Evolutionary conservation across 2,888 invertebrate species (phyloP), one percentile per base, ranked within the genome.

Genomic region (Cephus sareptanus): DNA sequence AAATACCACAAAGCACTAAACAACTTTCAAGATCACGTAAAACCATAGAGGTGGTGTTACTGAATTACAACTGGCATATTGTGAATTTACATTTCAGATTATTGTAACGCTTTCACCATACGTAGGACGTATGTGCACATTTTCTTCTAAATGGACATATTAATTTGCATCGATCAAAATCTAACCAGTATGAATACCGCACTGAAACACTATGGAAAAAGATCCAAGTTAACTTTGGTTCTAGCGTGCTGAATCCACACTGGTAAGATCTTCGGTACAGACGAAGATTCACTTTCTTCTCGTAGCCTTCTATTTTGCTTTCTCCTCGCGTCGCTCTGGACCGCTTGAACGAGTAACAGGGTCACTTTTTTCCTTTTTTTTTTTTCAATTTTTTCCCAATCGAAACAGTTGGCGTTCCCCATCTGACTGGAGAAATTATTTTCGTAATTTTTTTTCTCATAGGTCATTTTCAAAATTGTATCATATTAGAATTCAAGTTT

Each of bases 271-370:
- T 56, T 23, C 0, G 56, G 30, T 71, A 71, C 9, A 34, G 6
- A 71, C 71, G 34, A 71, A 71, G 84, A 85, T 87, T 88, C 84
- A 83, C 88, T 88, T 88, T 87, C 87, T 85, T 87, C 80, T 84
- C 83, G 78, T 83, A 82, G 84, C 85, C 84, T 83, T 86, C 81
- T 82, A 77, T 81, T 81, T 82, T 83, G 82, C 87, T 88, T 88
- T 88, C 87, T 86, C 87, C 86, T 81, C 75, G 80, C 80, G 75
- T 77, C 76, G 75, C 80, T 82, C 80, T 81, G 81, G 78, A 79
- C 73, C 82, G 83, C 77, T 78, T 79, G 81, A 80, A 70, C 77
- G 77, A 77, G 76, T 77, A 79, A 77, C 75, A 77, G 79, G 79
- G 78, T 31, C 75, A 74, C 78, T 79, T 73, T 79, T 79, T 34